Conservation (phyloP, 2,888 invertebrate genomes). For the Drosophila conformis region DNA sequence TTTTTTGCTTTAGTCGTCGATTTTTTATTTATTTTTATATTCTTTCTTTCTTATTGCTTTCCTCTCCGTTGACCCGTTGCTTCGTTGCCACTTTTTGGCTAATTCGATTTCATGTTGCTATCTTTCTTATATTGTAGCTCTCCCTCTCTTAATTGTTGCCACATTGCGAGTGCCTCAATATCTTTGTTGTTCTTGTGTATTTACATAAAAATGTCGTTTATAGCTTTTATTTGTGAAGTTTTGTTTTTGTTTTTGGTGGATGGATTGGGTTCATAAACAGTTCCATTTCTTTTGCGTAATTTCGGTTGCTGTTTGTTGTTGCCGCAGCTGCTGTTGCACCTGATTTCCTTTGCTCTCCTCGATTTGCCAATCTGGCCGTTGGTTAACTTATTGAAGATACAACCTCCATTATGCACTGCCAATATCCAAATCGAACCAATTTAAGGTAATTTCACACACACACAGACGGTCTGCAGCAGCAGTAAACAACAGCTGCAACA, state of each 20-base stretch:
- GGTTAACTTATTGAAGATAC: slow-evolving; percentile 46
- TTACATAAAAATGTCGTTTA: slow-evolving; percentile 7
- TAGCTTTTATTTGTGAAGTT: slow-evolving; percentile 7
- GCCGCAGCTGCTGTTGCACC: slow-evolving; percentile 10
- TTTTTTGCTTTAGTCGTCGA: slow-evolving; percentile 7
- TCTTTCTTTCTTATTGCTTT: slow-evolving; percentile 10
- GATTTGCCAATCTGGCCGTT: slow-evolving; percentile 13
- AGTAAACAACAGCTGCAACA: slow-evolving; percentile 33
- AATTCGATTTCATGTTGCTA: slow-evolving; percentile 26
- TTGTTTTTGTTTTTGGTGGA: slow-evolving; percentile 48
- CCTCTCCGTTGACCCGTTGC: slow-evolving; percentile 1
- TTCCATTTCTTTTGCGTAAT: slow-evolving; percentile 28
- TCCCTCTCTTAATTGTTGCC: slow-evolving; percentile 10
- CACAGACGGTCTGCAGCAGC: slow-evolving; percentile 11
- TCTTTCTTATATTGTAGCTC: neutral
- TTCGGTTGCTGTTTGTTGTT: slow-evolving; percentile 2
- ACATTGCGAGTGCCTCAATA: slow-evolving; percentile 16
- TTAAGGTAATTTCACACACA: slow-evolving; percentile 15
- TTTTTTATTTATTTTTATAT: neutral
- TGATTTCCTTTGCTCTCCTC: neutral
- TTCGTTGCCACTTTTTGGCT: slow-evolving; percentile 22
- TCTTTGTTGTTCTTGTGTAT: slow-evolving; percentile 12
- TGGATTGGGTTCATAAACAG: slow-evolving; percentile 68
- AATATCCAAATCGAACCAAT: slow-evolving; percentile 46
- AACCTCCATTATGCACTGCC: slow-evolving; percentile 41